Conservation (phyloP, 2,888 invertebrate species). For the Lycia hirtaria region DNA sequence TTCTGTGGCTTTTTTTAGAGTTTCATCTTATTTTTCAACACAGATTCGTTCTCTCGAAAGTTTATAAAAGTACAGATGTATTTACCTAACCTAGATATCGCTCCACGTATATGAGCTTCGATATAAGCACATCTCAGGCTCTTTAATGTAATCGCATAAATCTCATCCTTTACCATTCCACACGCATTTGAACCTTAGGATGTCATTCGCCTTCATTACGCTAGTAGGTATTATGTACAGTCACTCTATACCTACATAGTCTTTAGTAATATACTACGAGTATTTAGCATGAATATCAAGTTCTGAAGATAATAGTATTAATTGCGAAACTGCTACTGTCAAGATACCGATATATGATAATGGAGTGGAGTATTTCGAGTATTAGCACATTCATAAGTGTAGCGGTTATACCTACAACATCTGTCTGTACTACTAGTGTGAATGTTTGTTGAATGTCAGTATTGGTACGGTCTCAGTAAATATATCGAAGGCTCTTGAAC, state of each 20-base stretch:
- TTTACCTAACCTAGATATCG: constrained; percentile 2
- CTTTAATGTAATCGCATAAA: background rate
- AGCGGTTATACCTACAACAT: background rate
- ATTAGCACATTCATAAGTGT: constrained; percentile 9
- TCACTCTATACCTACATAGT: too few relatives aligned
- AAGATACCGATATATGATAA: constrained; percentile 30
- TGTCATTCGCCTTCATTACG: background rate
- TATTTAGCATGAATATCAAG: constrained; percentile 18
- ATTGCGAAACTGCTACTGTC: constrained; percentile 13
- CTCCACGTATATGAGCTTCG: background rate
- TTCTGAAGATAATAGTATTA: constrained; percentile 9
- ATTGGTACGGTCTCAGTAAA: too few relatives aligned
- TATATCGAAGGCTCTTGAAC: too few relatives aligned
- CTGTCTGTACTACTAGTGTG: too few relatives aligned
- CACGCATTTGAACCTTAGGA: background rate
- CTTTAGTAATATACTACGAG: too few relatives aligned
- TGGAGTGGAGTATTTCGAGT: constrained; percentile 4
- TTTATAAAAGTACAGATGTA: background rate
- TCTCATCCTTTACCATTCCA: background rate
- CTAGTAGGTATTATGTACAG: background rate
- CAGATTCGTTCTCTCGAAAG: background rate
- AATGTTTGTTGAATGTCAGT: background rate
- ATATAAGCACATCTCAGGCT: background rate
- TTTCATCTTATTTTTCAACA: background rate
- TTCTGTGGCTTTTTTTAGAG: too few relatives aligned